phyloP scores from a whole-genome alignment of 2,113 vertebrate species.

The Sinocyclocheilus anshuiensis region DNA sequence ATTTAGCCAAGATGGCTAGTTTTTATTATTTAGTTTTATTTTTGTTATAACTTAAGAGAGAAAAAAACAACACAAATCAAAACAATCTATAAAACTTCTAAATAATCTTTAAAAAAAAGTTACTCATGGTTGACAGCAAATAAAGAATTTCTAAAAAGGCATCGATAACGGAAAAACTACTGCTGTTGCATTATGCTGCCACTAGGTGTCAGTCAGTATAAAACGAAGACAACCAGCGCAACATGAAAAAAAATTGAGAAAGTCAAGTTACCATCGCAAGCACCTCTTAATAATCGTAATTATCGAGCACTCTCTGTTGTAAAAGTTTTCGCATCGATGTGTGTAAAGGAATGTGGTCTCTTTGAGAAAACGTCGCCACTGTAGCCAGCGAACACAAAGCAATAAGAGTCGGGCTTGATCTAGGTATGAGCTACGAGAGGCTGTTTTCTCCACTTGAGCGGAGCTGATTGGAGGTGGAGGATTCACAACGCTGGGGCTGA shows the following conservation, averaged over 20 bases:
- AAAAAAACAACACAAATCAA: neutral
- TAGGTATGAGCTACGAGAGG: slow-evolving; percentile 67
- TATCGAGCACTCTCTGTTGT: neutral
- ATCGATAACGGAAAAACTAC: neutral
- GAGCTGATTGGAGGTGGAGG: slow-evolving; percentile 71
- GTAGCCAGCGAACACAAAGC: slow-evolving; percentile 57
- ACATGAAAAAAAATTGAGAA: neutral
- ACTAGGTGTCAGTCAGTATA: neutral
- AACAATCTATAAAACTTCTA: neutral
- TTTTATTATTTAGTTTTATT: too few relatives aligned
- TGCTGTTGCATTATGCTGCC: neutral
- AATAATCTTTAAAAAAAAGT: neutral
- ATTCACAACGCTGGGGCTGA: slow-evolving; percentile 72
- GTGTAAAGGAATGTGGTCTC: neutral
- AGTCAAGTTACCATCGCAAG: neutral
- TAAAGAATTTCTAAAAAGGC: neutral
- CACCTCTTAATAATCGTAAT: neutral
- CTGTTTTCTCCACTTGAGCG: slow-evolving; percentile 74
- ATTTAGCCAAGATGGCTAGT: too few relatives aligned
- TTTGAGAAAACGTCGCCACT: slow-evolving; percentile 9
- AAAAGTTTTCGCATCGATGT: slow-evolving; percentile 22
- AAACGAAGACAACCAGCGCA: neutral
- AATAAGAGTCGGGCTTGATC: slow-evolving; percentile 57
- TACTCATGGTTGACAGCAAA: neutral
- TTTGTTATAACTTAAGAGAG: too few relatives aligned